These are phyloP conservation scores for Hapalemur alaotrensis DNA, from an alignment of 2,797 vertebrate species.

Conservation along the genomic window DNA sequence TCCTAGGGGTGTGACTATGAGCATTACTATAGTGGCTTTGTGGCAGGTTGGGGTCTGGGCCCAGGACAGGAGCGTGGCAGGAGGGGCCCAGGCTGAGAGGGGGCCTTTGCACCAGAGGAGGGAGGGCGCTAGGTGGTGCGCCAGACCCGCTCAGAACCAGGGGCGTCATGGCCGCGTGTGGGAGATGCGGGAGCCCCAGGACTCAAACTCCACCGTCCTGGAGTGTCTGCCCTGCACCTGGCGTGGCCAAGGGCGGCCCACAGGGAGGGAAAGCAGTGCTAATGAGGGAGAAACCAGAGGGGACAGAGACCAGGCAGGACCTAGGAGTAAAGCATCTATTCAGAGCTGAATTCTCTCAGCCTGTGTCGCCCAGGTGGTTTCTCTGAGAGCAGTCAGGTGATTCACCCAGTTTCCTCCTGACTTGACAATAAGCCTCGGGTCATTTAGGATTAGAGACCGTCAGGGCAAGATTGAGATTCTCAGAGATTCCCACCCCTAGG, in stretches of 20 bases:
- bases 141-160: no score
- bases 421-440: background rate
- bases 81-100: background rate
- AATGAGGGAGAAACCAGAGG: background rate
- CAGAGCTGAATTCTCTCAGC: no score
- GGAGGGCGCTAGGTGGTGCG: rapidly evolving
- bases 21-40: rapidly evolving
- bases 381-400: background rate
- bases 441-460: background rate
- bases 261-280: background rate
- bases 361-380: background rate
- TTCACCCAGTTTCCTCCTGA: background rate
- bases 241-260: background rate
- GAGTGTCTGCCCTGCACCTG: background rate
- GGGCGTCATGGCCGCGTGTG: background rate
- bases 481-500: background rate
- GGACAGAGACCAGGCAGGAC: background rate
- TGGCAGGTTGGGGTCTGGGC: background rate
- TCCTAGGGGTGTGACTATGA: background rate
- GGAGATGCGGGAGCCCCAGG: background rate
- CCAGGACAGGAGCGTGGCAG: background rate
- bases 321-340: no score
- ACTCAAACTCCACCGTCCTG: background rate
- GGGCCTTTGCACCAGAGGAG: background rate
- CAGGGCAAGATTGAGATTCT: background rate